Percentiles rank a stretch among this genome's conserved stretches.
phyloP scores from a whole-genome alignment of 2,888 invertebrate species.

The Glaucopsyche alexis region DNA sequence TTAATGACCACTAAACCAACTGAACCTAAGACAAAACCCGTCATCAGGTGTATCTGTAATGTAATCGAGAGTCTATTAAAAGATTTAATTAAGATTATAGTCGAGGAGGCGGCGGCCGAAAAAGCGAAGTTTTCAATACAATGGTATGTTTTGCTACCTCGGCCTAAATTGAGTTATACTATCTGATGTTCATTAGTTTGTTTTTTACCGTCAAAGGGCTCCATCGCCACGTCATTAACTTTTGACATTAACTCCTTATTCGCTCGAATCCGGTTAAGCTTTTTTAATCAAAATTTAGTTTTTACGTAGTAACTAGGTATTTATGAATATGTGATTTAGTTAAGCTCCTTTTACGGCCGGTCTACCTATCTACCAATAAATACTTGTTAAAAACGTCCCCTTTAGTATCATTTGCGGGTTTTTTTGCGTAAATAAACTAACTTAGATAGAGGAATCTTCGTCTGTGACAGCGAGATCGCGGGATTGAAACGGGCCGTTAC shows the following conservation, averaged over 20 bases:
- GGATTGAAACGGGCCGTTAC: no score
- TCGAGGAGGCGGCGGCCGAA: conserved; percentile 6
- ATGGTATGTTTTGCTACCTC: conserved; percentile 28
- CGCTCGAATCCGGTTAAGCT: conserved; percentile 15
- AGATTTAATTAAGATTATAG: conserved; percentile 28
- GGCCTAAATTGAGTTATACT: conserved; percentile 54
- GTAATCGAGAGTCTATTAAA: conserved; percentile 17
- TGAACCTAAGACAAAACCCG: background rate
- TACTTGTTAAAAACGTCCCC: no score
- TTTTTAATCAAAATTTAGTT: conserved; percentile 11
- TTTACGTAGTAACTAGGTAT: no score
- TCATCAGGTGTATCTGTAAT: background rate
- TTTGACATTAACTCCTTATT: conserved; percentile 31
- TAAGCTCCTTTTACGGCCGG: background rate
- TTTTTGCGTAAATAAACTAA: no score
- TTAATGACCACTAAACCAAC: background rate
- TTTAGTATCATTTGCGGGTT: no score
- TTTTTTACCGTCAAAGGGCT: conserved; percentile 46
- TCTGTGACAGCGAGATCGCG: no score
- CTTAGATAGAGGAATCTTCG: no score
- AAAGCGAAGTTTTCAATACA: conserved; percentile 12
- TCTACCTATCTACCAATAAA: no score
- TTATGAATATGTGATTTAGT: no score
- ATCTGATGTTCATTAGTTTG: conserved; percentile 40
- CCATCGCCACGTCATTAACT: conserved; percentile 44